Evolutionary conservation across 2,888 invertebrate genomes (phyloP), one percentile per base, ranked within the genome.

Genomic region (Ellobium chinense): DNA sequence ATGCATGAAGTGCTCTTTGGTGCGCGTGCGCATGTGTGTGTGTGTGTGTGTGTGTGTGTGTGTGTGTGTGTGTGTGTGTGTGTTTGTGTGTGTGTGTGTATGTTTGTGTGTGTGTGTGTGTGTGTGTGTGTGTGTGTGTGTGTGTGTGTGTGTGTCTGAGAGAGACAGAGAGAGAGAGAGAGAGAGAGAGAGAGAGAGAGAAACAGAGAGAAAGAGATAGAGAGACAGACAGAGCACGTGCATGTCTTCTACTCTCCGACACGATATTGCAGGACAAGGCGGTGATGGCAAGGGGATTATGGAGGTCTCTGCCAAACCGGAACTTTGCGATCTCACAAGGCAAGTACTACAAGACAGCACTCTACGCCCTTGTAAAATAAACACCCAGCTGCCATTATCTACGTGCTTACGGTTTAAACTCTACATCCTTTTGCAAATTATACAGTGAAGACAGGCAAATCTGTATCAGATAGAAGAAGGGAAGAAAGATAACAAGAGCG

Each of bases 21-120:
- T 46, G 46, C 18, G 46, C 9, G 72, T 31, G 72, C 29, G 46
- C 36, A 3, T 14, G 66, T 36, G 7, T 66, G 66, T n/a, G 66
- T 66, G 34, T n/a, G 66, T 36, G 66, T 36, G 66, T 34, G 34
- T 66, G 66, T 66, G 66, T 69, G 69, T 46, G 46, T 69, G 46
- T 46, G 69, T 69, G 46, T 46, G 46, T 46, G 18, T 46, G 46
- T 46, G 18, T 46, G 46, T 46, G 18, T 46, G 46, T 46, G 18
- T 46, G 46, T 46, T 12, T 46, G 46, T 46, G 18, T 46, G 46
- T 46, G 18, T 46, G 46, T 46, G 18, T 46, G 46, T 46, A 46
- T 46, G 46, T 46, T 12, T 46, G 46, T 46, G 18, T 46, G 46
- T 46, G 18, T 46, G 46, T 46, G 18, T 46, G 46, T 46, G 18